phyloP scores from a whole-genome alignment of 1,140 invertebrate species.

The Hycleus phaleratus region DNA sequence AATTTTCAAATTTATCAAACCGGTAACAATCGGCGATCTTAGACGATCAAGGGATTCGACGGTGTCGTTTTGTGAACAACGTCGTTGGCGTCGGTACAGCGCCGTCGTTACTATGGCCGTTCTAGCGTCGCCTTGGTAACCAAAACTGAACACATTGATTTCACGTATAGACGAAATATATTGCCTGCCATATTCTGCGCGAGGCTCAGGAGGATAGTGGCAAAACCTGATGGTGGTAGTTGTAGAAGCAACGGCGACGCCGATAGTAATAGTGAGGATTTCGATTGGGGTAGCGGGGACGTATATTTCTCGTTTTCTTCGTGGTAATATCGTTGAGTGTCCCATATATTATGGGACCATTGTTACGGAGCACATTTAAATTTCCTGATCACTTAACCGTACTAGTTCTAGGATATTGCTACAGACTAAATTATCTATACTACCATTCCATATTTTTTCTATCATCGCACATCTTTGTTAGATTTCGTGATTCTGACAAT shows the following conservation, averaged over 20 bases:
- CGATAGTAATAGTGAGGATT: constrained; percentile 3
- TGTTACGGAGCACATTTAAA: constrained; percentile 35
- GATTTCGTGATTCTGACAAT: neutral
- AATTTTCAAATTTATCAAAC: too few species aligned
- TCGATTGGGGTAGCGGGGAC: constrained; percentile 2
- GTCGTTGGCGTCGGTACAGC: constrained; percentile 27
- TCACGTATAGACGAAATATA: constrained; percentile 42
- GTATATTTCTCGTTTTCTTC: neutral
- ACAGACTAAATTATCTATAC: constrained; percentile 18
- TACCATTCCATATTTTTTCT: neutral
- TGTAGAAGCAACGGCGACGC: constrained; percentile 1
- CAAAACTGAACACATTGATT: constrained; percentile 39
- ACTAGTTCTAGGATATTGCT: constrained; percentile 16
- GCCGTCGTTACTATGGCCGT: constrained; percentile 28
- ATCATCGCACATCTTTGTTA: neutral
- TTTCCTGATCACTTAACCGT: constrained; percentile 19
- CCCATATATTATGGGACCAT: constrained; percentile 35
- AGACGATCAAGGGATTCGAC: too few species aligned
- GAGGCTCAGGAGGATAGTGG: constrained; percentile 10
- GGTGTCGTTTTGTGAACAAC: constrained; percentile 14
- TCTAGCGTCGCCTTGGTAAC: constrained; percentile 29
- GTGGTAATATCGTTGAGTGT: constrained; percentile 35
- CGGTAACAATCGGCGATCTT: too few species aligned
- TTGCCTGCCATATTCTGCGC: constrained; percentile 35
- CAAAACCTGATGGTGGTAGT: neutral